Conservation (phyloP, 2,888 invertebrate species). For the Agrotis segetum region DNA sequence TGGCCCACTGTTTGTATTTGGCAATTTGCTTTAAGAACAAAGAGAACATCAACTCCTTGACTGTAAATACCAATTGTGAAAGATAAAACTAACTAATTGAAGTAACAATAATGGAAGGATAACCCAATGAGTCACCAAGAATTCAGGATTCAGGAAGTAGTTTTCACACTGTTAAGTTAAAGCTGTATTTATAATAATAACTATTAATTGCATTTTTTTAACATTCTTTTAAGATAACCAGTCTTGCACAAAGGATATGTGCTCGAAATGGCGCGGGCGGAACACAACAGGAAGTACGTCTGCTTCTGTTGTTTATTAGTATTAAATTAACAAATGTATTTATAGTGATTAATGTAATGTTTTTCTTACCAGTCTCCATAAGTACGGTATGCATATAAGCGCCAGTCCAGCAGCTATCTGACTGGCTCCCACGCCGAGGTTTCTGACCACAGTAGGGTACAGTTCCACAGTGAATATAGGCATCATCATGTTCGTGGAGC, state of each 20-base stretch:
- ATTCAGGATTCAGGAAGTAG: slow-evolving; percentile 17
- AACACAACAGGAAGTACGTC: slow-evolving; percentile 39
- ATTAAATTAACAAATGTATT: slow-evolving; percentile 10
- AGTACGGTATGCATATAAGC: slow-evolving; percentile 94
- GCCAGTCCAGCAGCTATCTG: slow-evolving; percentile 95
- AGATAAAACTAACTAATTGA: not conserved
- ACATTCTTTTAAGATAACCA: slow-evolving; percentile 28
- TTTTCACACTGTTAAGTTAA: not conserved
- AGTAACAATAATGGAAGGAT: not conserved
- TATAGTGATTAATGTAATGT: slow-evolving; percentile 8
- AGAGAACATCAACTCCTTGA: slow-evolving; percentile 68
- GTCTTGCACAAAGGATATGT: slow-evolving; percentile 33
- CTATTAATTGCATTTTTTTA: slow-evolving; percentile 28
- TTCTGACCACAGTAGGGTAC: slow-evolving; percentile 93
- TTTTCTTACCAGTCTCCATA: slow-evolving; percentile 93
- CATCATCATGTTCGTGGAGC: slow-evolving; percentile 95
- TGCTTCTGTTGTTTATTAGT: slow-evolving; percentile 19
- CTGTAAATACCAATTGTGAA: slow-evolving; percentile 79
- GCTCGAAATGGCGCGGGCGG: slow-evolving; percentile 30
- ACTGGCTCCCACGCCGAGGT: slow-evolving; percentile 94
- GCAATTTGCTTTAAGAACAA: not conserved
- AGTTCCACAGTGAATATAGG: slow-evolving; percentile 94
- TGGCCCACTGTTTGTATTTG: too few relatives aligned
- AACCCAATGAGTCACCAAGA: slow-evolving; percentile 10
- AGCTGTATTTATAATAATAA: slow-evolving; percentile 15